Evolutionary conservation across 1,140 invertebrate genomes (phyloP), one percentile per base, ranked within the genome.

Genomic region (Heliconius hermathena): DNA sequence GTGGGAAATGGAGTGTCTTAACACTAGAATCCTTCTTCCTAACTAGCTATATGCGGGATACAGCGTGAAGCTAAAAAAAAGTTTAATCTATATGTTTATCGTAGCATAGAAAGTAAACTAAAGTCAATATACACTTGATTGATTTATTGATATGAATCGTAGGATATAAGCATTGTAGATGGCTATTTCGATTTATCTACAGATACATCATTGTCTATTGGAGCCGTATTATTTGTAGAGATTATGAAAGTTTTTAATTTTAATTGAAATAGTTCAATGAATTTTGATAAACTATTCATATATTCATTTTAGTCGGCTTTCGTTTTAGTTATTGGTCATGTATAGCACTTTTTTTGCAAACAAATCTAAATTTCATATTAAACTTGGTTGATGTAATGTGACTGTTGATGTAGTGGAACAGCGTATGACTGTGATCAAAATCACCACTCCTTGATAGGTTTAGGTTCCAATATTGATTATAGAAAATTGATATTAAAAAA

Each of bases 121-220:
- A 79, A 70, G 54, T 18, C 11, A 36, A 70, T 54, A 72, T 71
- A 22, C 49, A 38, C n/a, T 73, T 73, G 76, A 73, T 77, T 73
- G 76, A 77, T 77, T 73, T 54, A 77, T 77, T 26, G 49, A 46
- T 38, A 77, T 77, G 29, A 38, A 52, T 57, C 54, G 36, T 72
- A 29, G 9, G 20, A 54, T 77, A 26, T 54, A 77, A 71, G 20
- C 26, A 66, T 66, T 22, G 8, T 38, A 41, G 3, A 29, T 66
- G n/a, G n/a, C 11, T 66, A 66, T 29, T 26, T 26, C 9, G 11
- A 9, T 66, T 66, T 66, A 66, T 66, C 22, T 66, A 66, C 26
- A 66, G 11, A 66, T 29, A 66, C 1, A 16, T 16, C 11, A 66
- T 66, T 29, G 4, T 66, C 5, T 11, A 1, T 26, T 29, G 60